A percentile compares a stretch with the other conserved stretches of the same genome.
Evolutionary conservation across 2,797 vertebrate genomes (phyloP).

Genomic region (Darevskia nairensis): DNA sequence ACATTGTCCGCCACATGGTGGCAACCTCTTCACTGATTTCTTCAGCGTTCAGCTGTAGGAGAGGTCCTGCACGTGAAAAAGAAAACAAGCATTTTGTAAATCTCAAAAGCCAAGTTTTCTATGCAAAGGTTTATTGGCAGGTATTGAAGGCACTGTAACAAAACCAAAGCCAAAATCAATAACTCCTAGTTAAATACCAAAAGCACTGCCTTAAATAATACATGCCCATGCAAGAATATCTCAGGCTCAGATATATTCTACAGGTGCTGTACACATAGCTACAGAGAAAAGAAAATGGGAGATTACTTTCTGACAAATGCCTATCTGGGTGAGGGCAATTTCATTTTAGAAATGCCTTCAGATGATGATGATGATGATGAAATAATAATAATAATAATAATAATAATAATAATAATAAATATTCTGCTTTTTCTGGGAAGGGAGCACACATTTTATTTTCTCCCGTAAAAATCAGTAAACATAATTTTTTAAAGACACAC

Average conservation of each 20-base stretch:
- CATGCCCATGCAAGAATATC: too few relatives aligned
- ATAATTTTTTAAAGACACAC: background rate
- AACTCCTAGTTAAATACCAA: too few relatives aligned
- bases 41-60: slow-evolving; percentile 83
- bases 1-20: slow-evolving; percentile 88
- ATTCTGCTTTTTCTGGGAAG: background rate
- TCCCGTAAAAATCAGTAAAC: background rate
- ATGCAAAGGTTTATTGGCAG: background rate
- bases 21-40: slow-evolving; percentile 85
- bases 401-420: too few relatives aligned
- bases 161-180: too few relatives aligned
- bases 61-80: slow-evolving; percentile 77
- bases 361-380: too few relatives aligned
- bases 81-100: background rate
- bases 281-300: background rate
- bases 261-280: background rate
- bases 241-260: too few relatives aligned
- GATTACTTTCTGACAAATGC: background rate
- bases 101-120: background rate
- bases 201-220: too few relatives aligned
- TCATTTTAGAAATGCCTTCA: background rate
- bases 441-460: background rate
- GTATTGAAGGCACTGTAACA: too few relatives aligned
- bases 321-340: too few relatives aligned
- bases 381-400: too few relatives aligned